These are phyloP conservation scores for Harpalus rufipes DNA, from an alignment of 2,888 invertebrate genomes.

Conservation along the genomic window DNA sequence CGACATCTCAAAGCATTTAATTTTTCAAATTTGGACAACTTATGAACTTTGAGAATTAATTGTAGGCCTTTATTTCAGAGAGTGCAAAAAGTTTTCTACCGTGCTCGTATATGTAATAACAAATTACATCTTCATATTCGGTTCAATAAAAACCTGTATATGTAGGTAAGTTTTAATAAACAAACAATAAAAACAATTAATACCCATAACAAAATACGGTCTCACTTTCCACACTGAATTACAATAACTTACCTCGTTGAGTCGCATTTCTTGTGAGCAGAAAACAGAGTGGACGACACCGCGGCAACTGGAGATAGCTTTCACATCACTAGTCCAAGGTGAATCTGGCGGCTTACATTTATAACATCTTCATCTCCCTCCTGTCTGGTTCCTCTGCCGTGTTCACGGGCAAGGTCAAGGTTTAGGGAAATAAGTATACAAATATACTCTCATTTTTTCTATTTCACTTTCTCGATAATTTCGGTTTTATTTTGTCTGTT, in stretches of 20 bases:
- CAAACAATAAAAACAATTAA: no score
- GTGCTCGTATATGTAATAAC: no score
- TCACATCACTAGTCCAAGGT: conserved; percentile 65
- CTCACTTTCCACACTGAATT: conserved; percentile 17
- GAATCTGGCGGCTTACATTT: conserved; percentile 59
- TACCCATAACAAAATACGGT: neutral
- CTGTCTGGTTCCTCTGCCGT: neutral
- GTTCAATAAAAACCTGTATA: no score
- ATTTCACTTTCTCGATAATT: conserved; percentile 41
- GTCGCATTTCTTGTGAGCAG: conserved; percentile 32
- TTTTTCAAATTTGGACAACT: no score
- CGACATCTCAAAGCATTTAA: no score
- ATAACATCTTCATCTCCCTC: conserved; percentile 60
- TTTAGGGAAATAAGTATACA: neutral
- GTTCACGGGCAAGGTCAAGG: conserved; percentile 39
- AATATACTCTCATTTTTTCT: neutral
- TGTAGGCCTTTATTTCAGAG: no score
- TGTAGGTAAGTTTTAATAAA: no score
- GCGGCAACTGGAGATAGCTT: conserved; percentile 52
- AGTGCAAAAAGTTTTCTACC: no score
- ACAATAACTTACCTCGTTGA: conserved; percentile 45
- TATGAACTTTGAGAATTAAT: no score
- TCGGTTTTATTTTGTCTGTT: conserved; percentile 28
- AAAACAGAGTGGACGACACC: conserved; percentile 36
- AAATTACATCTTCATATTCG: no score